Conservation (phyloP, 2,888 invertebrate species). For the Synanthedon vespiformis region DNA sequence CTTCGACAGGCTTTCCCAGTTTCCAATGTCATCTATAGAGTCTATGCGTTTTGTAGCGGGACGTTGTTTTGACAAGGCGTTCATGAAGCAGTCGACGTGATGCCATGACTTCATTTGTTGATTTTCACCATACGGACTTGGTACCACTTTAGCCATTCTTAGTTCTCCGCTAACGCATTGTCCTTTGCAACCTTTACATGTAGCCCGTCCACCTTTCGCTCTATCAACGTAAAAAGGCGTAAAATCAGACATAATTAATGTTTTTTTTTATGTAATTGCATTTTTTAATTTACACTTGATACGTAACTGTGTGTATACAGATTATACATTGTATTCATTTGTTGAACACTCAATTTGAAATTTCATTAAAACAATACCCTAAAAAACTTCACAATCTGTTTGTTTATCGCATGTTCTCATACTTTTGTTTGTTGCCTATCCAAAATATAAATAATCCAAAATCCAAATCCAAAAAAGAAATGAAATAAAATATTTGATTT, state of each 20-base stretch:
- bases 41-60: constrained; percentile 86
- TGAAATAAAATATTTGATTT: too few relatives aligned
- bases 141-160: constrained; percentile 80
- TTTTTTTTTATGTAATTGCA: too few relatives aligned
- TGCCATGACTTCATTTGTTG: constrained; percentile 87
- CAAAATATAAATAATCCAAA: too few relatives aligned
- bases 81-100: constrained; percentile 84
- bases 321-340: too few relatives aligned
- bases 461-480: too few relatives aligned
- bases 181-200: constrained; percentile 89
- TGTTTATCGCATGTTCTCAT: too few relatives aligned
- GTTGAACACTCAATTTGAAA: too few relatives aligned
- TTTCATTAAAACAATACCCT: too few relatives aligned
- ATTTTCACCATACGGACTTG: constrained; percentile 81
- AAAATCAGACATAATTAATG: constrained; percentile 19
- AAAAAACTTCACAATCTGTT: too few relatives aligned
- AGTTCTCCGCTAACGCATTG: constrained; percentile 79
- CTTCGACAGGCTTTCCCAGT: constrained; percentile 75
- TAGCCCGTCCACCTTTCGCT: constrained; percentile 83
- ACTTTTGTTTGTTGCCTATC: too few relatives aligned
- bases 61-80: constrained; percentile 81
- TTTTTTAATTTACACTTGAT: too few relatives aligned
- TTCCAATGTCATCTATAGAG: constrained; percentile 81
- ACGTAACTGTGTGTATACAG: too few relatives aligned
- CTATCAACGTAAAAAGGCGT: constrained; percentile 78